phyloP scores from a whole-genome alignment of 2,888 invertebrate genomes.

The Diarsia brunnea region DNA sequence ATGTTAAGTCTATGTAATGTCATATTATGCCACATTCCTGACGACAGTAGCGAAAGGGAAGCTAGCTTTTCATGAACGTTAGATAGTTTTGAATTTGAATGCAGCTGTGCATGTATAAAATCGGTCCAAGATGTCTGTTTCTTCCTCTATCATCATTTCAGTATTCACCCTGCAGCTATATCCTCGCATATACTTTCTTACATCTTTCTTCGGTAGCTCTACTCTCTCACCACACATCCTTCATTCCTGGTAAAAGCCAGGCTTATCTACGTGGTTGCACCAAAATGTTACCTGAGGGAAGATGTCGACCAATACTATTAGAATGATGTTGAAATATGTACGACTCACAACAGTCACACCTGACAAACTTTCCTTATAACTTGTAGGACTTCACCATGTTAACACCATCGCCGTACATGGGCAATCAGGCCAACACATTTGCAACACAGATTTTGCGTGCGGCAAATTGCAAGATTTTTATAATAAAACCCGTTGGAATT shows the following conservation, averaged over 20 bases:
- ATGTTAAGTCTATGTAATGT: slow-evolving; percentile 28
- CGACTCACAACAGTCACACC: slow-evolving; percentile 30
- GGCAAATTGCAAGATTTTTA: slow-evolving; percentile 71
- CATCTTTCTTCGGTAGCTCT: background rate
- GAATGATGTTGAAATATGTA: slow-evolving; percentile 20
- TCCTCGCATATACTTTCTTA: background rate
- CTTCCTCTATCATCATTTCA: background rate
- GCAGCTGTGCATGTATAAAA: background rate
- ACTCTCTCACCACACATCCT: background rate
- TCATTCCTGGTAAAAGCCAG: background rate
- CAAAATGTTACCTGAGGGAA: background rate
- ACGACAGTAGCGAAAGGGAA: background rate
- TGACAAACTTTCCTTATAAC: slow-evolving; percentile 61
- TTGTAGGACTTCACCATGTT: slow-evolving; percentile 57
- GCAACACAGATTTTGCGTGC: slow-evolving; percentile 74
- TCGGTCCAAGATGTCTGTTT: background rate
- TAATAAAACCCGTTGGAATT: slow-evolving; percentile 63
- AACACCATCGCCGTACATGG: slow-evolving; percentile 66
- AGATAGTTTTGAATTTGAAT: background rate
- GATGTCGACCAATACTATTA: background rate
- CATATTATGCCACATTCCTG: slow-evolving; percentile 25
- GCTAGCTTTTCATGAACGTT: background rate
- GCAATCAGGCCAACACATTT: slow-evolving; percentile 63
- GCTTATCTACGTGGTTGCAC: background rate
- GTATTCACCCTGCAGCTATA: background rate